Base-by-base conservation (phyloP, 1,140 invertebrate species). In the Zophobas atratus region DNA sequence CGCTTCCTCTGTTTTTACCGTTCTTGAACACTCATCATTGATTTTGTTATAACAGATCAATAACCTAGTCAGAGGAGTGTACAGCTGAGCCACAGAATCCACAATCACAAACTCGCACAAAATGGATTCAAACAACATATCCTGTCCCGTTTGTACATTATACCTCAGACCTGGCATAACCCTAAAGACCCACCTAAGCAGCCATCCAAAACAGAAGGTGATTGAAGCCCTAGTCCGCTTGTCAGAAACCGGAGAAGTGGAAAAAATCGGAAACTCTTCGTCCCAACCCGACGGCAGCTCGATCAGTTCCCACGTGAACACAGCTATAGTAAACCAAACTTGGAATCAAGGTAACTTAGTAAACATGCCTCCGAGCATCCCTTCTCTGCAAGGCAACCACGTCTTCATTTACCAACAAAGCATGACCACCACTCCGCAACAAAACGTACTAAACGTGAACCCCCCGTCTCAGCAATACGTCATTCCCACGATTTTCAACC, bases 131-230 rank as follows among this genome's bases (percentile, higher is more conserved):
- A 85, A 84, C 70, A 87, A 87, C 78, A 85, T 88, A 55, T 86
- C 88, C 63, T 96, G 94, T 87, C 94, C 94, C 35, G 94, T 95
- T 56, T 95, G 94, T 88, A 95, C 94, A 33, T 88, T 95, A 51
- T 95, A 92, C 85, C 88, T 95, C 57, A 91, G 94, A 78, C 93
- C 93, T 86, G 94, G 94, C 39, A 95, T 95, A 87, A 92, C 92
- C 71, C 86, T 95, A 76, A 92, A 94, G 82, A 90, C 90, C 77
- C 94, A 95, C 86, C 89, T 96, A 84, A 91, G 94, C 82, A 95
- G 93, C 3, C 94, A 95, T 88, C 94, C 94, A 34, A 95, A 95
- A 85, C 94, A 95, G 83, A 93, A 95, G 85, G 93, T 96, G 36
- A 95, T 95, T 79, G 93, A 93, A 83, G 94, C 94, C n/a, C 87